Base-by-base conservation (phyloP, 64 coral and sea anemone genomes). In the Pocillopora damicornis region DNA sequence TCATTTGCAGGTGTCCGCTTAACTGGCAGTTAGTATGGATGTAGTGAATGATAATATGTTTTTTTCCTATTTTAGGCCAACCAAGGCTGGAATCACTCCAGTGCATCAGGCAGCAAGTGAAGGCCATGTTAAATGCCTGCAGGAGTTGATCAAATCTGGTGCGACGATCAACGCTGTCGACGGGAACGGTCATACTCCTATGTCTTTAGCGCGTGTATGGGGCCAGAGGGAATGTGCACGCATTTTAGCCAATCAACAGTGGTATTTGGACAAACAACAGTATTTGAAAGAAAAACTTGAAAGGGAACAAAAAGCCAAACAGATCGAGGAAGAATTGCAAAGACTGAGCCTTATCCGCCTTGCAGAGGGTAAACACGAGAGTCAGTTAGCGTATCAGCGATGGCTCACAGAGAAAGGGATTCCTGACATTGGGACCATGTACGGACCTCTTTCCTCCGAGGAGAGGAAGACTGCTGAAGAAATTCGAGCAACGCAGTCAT, bases 191-290 rank as follows among this genome's bases (percentile, higher is more conserved):
- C 88, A 95, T 60, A 88, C 93, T 9, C 97, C 97, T 11, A 92
- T 99, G 64, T 91, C 90, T 20, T 86, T 95, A 74, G 90, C 97
- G 16, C 93, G 97, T 17, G 93, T 95, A 60, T 99, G 97, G 93
- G 93, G 90, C 15, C 97, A 95, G 37, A 92, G 97, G 58, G 51
- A 62, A 14, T 99, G 97, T 84, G 97, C 90, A 16, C 66, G 93
- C 35, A 91, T 99, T 57, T 76, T 99, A 11, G 84, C 88, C 13
- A 90, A 95, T 71, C 87, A 79, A 34, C 97, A 95, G 84, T 99
- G 97, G 97, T 95, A 95, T 15, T 61, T 99, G 8, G 88, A 99
- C 75, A 99, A 99, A 64, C 88, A 99, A 37, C 87, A 90, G 82
- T 80, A 95, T 5, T 66, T 92, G n/a, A 67, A 83, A 51, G 66